Conservation (phyloP, 1,140 invertebrate genomes). For the Ostrea edulis region DNA sequence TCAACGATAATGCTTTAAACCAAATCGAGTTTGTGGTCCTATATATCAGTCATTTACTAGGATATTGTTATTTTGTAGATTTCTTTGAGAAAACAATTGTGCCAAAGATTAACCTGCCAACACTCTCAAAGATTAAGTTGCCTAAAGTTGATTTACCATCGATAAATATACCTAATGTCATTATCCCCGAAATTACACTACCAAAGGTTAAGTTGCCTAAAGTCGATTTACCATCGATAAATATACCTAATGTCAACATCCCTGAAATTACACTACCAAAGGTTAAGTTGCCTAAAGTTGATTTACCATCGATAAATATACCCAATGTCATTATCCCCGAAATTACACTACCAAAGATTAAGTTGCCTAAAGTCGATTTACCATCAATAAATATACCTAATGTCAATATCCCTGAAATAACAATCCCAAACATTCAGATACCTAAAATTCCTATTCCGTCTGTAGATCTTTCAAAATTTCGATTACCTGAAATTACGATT, state of each 20-base stretch:
- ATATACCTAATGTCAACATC: neutral
- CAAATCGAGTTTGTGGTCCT: no score
- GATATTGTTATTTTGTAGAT: neutral
- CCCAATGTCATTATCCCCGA: neutral
- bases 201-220: neutral
- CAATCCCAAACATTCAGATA: slow-evolving; percentile 7
- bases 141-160: neutral
- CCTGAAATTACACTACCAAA: neutral
- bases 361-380: neutral
- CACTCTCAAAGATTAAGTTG: neutral
- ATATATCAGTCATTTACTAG: neutral
- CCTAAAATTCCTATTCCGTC: neutral
- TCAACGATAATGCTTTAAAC: no score
- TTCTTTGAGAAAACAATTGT: slow-evolving; percentile 1
- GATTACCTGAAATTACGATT: neutral
- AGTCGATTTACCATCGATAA: neutral
- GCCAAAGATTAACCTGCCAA: neutral
- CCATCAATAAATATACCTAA: neutral
- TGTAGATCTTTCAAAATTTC: neutral
- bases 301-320: no score
- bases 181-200: neutral
- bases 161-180: neutral
- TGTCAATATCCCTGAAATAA: neutral
- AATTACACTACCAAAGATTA: neutral
- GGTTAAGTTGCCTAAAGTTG: no score